phyloP scores from a whole-genome alignment of 2,797 vertebrate species.

The Geotrypetes seraphini region DNA sequence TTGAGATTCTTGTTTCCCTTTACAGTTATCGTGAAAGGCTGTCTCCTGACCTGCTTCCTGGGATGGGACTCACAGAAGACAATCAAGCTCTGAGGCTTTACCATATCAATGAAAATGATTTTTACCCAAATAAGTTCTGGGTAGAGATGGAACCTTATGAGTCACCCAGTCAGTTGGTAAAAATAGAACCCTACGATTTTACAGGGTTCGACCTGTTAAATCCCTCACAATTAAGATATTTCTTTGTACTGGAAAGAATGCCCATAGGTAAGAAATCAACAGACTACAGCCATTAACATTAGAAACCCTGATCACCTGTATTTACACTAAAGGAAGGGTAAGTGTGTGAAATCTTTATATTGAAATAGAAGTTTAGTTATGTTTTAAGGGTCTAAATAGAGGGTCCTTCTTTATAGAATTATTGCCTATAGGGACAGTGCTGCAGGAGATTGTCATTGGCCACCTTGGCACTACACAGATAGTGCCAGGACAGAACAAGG shows the following conservation, averaged over 20 bases:
- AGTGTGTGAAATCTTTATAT: neutral
- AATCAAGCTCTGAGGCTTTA: neutral
- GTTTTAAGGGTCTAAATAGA: too few relatives aligned
- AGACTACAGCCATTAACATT: neutral
- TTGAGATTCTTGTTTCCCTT: too few relatives aligned
- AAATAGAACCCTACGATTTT: conserved; percentile 3
- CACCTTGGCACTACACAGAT: too few relatives aligned
- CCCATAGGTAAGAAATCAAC: conserved; percentile 8
- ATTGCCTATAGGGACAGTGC: too few relatives aligned
- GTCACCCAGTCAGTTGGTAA: too few relatives aligned
- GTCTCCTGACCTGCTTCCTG: neutral
- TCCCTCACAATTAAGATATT: conserved; percentile 4
- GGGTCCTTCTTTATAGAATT: too few relatives aligned
- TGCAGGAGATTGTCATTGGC: too few relatives aligned
- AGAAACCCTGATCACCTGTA: neutral
- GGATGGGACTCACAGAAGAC: neutral
- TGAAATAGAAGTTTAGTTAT: too few relatives aligned
- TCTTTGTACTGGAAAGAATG: conserved; percentile 5
- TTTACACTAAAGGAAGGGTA: neutral
- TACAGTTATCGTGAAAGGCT: conserved; percentile 7
- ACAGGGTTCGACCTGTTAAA: conserved; percentile 6
- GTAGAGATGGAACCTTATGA: neutral
- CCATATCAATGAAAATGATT: conserved; percentile 8
- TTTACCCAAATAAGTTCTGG: conserved; percentile 21
- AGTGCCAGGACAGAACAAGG: too few relatives aligned